A percentile compares a stretch with the other conserved stretches of the same genome.
These are phyloP conservation scores for Fopius arisanus DNA, from an alignment of 1,140 invertebrate genomes.

Conservation along the genomic window DNA sequence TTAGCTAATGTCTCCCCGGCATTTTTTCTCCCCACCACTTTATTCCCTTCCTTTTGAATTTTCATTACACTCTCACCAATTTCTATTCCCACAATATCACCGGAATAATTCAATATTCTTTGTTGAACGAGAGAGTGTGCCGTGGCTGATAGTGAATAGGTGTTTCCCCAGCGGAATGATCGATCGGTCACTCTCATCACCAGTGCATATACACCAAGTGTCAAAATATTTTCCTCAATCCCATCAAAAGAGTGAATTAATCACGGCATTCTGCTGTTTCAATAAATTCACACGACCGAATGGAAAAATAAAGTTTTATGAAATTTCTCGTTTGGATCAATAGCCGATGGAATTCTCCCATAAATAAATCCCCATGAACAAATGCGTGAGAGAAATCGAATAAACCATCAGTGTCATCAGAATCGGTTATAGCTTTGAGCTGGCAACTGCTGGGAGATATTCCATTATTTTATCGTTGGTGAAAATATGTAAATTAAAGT, in stretches of 20 bases:
- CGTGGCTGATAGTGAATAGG: not conserved
- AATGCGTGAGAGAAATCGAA: not conserved
- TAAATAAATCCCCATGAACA: not conserved
- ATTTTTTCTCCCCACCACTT: constrained; percentile 8
- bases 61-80: not conserved
- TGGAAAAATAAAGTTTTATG: not conserved
- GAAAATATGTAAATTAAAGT: not conserved
- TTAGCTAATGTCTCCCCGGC: constrained; percentile 26
- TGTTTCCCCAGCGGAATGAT: not conserved
- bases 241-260: not conserved
- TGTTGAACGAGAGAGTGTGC: not conserved
- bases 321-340: not conserved
- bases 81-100: not conserved
- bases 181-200: not conserved
- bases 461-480: not conserved
- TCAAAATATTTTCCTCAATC: not conserved
- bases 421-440: not conserved
- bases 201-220: not conserved
- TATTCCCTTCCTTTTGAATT: constrained; percentile 5
- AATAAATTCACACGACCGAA: not conserved
- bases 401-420: not conserved
- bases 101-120: not conserved
- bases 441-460: not conserved
- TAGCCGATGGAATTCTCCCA: not conserved
- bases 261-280: not conserved